Evolutionary conservation across 2,888 invertebrate species (phyloP).

Genomic region (Bembecia ichneumoniformis): DNA sequence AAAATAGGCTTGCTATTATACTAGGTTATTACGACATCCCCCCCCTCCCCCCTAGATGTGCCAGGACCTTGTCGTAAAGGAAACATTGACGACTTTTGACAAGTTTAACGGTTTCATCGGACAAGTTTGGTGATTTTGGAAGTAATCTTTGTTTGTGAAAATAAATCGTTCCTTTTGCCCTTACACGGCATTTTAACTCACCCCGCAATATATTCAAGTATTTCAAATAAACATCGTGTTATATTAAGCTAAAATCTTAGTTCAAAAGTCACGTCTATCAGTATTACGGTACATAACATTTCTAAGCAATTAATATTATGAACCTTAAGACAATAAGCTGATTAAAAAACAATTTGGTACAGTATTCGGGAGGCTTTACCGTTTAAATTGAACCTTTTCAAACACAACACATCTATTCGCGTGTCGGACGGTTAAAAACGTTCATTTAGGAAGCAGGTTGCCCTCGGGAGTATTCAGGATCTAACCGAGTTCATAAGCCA

Average conservation of each 20-base stretch:
- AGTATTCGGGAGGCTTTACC: background rate
- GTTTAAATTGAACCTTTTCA: background rate
- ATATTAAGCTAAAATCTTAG: background rate
- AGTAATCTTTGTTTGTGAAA: too few species aligned
- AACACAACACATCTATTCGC: background rate
- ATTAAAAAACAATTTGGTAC: background rate
- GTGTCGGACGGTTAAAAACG: slow-evolving; percentile 19
- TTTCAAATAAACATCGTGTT: too few species aligned
- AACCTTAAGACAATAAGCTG: background rate
- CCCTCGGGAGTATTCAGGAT: slow-evolving; percentile 37
- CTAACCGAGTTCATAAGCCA: slow-evolving; percentile 53
- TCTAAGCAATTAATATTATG: background rate
- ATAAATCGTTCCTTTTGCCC: too few species aligned
- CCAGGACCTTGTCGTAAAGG: too few species aligned
- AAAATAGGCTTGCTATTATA: too few species aligned
- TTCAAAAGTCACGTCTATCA: background rate
- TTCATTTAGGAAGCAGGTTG: slow-evolving; percentile 43
- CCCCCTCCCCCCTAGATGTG: too few species aligned
- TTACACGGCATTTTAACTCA: too few species aligned
- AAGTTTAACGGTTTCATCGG: too few species aligned
- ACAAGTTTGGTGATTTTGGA: too few species aligned
- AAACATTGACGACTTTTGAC: too few species aligned
- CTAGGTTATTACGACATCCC: too few species aligned
- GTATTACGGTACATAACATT: background rate
- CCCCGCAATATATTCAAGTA: too few species aligned